Conservation (phyloP, 2,113 vertebrate species). For the Falco punctatus region DNA sequence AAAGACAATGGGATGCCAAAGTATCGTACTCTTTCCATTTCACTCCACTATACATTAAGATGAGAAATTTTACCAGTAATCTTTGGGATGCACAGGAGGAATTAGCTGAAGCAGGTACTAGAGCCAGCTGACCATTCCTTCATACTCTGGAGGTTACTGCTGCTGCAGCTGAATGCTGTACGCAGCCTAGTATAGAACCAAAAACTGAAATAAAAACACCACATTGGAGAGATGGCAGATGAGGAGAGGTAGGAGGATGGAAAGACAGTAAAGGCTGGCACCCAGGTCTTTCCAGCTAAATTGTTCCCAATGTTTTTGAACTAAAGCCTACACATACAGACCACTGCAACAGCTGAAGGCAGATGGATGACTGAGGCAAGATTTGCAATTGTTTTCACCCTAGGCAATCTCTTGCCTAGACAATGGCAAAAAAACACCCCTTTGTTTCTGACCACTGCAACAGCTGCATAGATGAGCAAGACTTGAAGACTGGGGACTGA, state of each 20-base stretch:
- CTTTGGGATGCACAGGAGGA: neutral
- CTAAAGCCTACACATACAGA: neutral
- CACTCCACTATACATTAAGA: neutral
- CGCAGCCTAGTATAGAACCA: neutral
- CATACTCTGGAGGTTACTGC: neutral
- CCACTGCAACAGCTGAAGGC: neutral
- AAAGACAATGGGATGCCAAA: neutral
- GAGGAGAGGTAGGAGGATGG: neutral
- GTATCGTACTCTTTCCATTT: neutral
- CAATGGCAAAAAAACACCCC: accelerated
- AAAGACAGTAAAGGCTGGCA: neutral
- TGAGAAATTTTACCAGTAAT: neutral
- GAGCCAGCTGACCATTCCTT: neutral
- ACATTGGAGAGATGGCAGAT: neutral
- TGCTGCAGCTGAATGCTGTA: neutral
- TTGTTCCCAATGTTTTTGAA: neutral
- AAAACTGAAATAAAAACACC: neutral
- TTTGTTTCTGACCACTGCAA: neutral
- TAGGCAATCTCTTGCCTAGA: neutral
- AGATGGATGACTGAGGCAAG: neutral
- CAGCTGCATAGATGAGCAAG: neutral
- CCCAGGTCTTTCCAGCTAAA: neutral
- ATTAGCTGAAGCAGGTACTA: neutral
- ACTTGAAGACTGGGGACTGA: neutral
- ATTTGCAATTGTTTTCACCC: neutral